These are phyloP conservation scores for Bettongia penicillata DNA, from an alignment of 2,113 vertebrate genomes.

Conservation along the genomic window DNA sequence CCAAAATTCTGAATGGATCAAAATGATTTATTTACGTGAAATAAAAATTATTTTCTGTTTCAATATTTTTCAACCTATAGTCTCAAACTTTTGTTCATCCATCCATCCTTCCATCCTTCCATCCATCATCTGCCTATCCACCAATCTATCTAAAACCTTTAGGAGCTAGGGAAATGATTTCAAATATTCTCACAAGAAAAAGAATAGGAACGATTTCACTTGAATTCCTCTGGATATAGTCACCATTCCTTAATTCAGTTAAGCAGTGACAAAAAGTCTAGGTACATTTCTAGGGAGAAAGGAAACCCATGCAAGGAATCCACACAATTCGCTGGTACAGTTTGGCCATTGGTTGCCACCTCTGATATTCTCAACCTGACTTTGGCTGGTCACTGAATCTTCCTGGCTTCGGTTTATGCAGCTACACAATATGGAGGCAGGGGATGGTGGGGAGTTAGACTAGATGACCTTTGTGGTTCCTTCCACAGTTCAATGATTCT, in stretches of 20 bases:
- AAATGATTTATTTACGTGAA: not conserved
- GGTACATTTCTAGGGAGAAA: not conserved
- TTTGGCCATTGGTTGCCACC: not conserved
- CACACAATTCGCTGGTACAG: not conserved
- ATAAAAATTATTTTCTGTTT: not conserved
- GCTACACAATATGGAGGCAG: not conserved
- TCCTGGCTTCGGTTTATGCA: not conserved
- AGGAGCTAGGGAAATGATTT: accelerated
- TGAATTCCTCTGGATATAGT: not conserved
- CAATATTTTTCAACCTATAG: not conserved
- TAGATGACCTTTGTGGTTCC: not conserved
- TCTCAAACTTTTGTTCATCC: not conserved
- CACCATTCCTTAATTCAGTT: too few relatives aligned
- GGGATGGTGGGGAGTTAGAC: not conserved
- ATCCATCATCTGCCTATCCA: too few relatives aligned
- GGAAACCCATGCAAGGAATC: not conserved
- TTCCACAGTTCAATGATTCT: not conserved
- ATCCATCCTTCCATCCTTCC: too few relatives aligned
- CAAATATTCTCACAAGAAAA: not conserved
- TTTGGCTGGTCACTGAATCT: not conserved
- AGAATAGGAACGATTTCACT: not conserved
- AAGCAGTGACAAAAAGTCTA: not conserved
- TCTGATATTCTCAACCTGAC: not conserved
- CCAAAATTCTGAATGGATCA: not conserved
- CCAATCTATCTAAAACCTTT: not conserved